Base-by-base conservation (phyloP, 1,140 invertebrate species). In the Aphaenogaster ashmeadi region DNA sequence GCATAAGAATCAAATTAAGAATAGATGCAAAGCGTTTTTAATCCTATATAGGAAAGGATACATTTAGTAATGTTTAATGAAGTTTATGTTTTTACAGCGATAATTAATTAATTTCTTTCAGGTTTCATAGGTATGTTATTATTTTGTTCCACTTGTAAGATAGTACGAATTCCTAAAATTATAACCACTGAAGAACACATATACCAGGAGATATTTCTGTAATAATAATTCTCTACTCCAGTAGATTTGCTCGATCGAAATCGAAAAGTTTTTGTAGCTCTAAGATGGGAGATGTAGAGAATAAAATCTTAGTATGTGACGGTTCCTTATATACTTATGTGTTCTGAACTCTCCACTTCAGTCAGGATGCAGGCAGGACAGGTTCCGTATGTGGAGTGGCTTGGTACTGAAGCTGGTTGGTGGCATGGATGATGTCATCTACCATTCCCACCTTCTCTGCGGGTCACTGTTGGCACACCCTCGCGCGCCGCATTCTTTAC, bases 321-420 rank as follows among this genome's bases (percentile, higher is more conserved):
- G 94, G 93, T 95, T 95, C 94, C 92, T 95, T 94, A 94, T 95
- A 89, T 95, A 95, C 94, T 95, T 95, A 95, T 95, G 94, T 95
- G 92, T 95, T 95, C 94, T 95, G 95, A 95, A 95, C 95, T 95
- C 94, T 95, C 95, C 95, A 95, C 95, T 95, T 95, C 95, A 95
- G 93, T 95, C 95, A 95, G 94, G 94, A 95, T 94, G 95, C 95
- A 95, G 94, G 94, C 94, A 95, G 95, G 94, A 95, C 95, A 95
- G 94, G 94, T 95, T 95, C 94, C 93, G 93, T 94, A 93, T 95
- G 93, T 95, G 94, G 94, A 95, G 93, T 95, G 93, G 94, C 93
- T 94, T 92, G 94, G 94, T 95, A 94, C 94, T 95, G 95, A 94
- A 94, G 94, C 95, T 94, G 94, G 94, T 94, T 94, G 94, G 94